Conservation (phyloP, 1,140 invertebrate species). For the Frieseomelitta varia region DNA sequence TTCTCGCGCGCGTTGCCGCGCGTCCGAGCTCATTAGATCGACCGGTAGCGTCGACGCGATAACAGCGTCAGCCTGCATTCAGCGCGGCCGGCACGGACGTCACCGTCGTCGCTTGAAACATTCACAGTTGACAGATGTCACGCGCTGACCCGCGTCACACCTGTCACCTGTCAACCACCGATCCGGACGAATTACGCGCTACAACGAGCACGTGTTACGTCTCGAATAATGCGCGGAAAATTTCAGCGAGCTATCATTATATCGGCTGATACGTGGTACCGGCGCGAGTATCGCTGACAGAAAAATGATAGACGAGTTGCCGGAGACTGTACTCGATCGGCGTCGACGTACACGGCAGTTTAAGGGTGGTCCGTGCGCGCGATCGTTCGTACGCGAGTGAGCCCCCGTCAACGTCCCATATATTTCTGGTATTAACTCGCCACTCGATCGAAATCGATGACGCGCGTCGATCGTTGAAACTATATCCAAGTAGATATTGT, state of each 20-base stretch:
- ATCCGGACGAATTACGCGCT: constrained; percentile 75
- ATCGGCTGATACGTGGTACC: constrained; percentile 55
- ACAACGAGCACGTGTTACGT: constrained; percentile 68
- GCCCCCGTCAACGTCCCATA: no score
- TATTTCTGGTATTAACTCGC: no score
- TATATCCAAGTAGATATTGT: background rate
- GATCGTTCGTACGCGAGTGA: background rate
- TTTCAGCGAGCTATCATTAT: constrained; percentile 69
- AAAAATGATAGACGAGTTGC: constrained; percentile 66
- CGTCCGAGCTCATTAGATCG: constrained; percentile 73
- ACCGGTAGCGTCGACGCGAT: constrained; percentile 68
- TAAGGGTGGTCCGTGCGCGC: constrained; percentile 14
- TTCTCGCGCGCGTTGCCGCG: constrained; percentile 28
- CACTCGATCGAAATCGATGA: background rate
- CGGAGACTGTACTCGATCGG: constrained; percentile 45
- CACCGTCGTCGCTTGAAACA: constrained; percentile 72
- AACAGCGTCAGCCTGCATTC: constrained; percentile 64
- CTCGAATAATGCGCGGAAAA: constrained; percentile 73
- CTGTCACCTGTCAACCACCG: constrained; percentile 76
- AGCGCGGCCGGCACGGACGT: constrained; percentile 58
- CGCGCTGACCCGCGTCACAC: constrained; percentile 73
- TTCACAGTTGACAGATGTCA: constrained; percentile 79
- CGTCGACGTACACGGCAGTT: constrained; percentile 27
- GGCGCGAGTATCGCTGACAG: constrained; percentile 55
- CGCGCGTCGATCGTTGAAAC: background rate